These are phyloP conservation scores for Cataglyphis livida DNA, from an alignment of 2,888 invertebrate species.

Conservation along the genomic window DNA sequence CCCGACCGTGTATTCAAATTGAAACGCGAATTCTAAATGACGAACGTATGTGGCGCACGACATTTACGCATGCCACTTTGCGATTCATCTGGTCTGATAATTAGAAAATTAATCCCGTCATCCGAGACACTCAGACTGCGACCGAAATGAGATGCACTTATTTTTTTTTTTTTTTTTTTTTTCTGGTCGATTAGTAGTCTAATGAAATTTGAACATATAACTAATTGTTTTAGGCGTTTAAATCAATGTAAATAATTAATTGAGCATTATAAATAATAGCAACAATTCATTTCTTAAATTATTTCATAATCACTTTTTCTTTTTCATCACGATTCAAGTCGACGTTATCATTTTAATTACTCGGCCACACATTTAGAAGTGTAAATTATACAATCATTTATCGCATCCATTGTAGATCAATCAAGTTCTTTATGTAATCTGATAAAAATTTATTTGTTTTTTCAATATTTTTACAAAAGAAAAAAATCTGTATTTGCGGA, in stretches of 20 bases:
- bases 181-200: background rate
- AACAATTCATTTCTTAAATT: background rate
- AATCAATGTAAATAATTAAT: background rate
- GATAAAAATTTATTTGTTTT: background rate
- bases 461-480: constrained; percentile 8
- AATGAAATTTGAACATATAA: background rate
- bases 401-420: background rate
- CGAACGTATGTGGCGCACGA: constrained; percentile 62
- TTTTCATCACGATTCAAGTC: background rate
- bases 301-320: background rate
- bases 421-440: background rate
- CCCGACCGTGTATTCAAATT: constrained; percentile 59
- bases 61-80: constrained; percentile 53
- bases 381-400: background rate
- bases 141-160: background rate
- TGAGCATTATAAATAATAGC: background rate
- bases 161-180: background rate
- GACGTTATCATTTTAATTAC: background rate
- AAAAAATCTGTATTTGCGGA: constrained; percentile 2
- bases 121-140: constrained; percentile 27
- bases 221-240: background rate
- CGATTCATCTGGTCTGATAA: constrained; percentile 64
- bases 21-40: constrained; percentile 66
- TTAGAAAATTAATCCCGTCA: constrained; percentile 64
- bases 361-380: background rate